These are phyloP conservation scores for Caenorhabditis macrosperma DNA, from an alignment of 2,888 invertebrate genomes.

Conservation along the genomic window DNA sequence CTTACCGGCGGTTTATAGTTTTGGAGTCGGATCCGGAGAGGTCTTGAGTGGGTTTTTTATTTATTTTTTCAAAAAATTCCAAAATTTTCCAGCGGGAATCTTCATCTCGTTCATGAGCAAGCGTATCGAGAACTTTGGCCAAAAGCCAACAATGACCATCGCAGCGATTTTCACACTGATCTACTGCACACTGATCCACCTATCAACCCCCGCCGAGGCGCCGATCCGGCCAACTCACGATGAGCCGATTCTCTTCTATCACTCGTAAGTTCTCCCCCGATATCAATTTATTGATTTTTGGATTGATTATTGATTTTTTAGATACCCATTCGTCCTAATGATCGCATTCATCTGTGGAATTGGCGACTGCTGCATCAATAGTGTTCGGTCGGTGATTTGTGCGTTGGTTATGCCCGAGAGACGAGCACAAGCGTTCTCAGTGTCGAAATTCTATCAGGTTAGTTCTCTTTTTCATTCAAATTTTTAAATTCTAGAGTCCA, in stretches of 20 bases:
- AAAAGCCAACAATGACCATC: slow-evolving; percentile 63
- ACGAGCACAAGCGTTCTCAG: slow-evolving; percentile 64
- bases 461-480: background rate
- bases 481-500: too few species aligned
- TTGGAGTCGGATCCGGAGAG: slow-evolving; percentile 62
- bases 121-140: slow-evolving; percentile 61
- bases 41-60: slow-evolving; percentile 58
- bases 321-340: background rate
- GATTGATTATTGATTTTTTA: background rate
- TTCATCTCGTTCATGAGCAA: slow-evolving; percentile 59
- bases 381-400: slow-evolving; percentile 63
- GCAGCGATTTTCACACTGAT: slow-evolving; percentile 17
- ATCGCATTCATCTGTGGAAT: slow-evolving; percentile 57
- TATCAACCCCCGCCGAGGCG: slow-evolving; percentile 61
- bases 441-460: slow-evolving; percentile 70
- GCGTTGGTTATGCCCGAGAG: slow-evolving; percentile 63
- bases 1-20: slow-evolving; percentile 62
- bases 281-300: background rate
- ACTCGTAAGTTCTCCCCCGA: slow-evolving; percentile 8
- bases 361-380: slow-evolving; percentile 64
- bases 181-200: slow-evolving; percentile 26
- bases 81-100: slow-evolving; percentile 58
- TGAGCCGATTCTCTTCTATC: slow-evolving; percentile 49
- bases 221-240: slow-evolving; percentile 54
- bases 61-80: background rate